Evolutionary conservation across 92 coral and sea anemone genomes (phyloP).

Genomic region (Porites cylindrica): DNA sequence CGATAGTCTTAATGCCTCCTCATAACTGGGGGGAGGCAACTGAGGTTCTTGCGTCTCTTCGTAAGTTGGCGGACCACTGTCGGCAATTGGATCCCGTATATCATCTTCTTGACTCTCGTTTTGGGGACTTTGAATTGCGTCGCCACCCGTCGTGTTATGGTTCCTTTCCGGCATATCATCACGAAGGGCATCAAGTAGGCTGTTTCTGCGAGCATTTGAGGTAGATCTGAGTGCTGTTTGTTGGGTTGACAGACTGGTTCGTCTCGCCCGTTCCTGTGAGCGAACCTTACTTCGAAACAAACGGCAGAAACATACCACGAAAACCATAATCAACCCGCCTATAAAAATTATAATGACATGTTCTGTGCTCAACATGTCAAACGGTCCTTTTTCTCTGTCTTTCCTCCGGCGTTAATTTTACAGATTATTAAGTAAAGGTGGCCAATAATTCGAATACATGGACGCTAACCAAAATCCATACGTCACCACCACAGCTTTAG

Average conservation of each 20-base stretch:
- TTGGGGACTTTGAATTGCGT: not conserved
- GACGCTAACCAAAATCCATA: no score
- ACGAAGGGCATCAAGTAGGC: no score
- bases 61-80: constrained; percentile 43
- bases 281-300: not conserved
- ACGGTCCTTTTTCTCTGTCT: not conserved
- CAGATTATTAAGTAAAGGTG: no score
- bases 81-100: constrained; percentile 16
- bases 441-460: no score
- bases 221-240: not conserved
- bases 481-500: no score
- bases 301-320: constrained; percentile 27
- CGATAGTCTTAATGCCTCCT: constrained; percentile 16
- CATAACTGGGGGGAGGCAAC: constrained; percentile 42
- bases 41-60: not conserved
- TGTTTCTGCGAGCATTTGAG: not conserved
- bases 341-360: not conserved
- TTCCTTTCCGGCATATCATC: not conserved
- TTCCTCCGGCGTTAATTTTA: not conserved
- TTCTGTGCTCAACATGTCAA: not conserved
- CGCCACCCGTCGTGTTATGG: not conserved
- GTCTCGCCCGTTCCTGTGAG: not conserved
- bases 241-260: not conserved
- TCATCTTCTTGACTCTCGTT: not conserved
- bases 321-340: not conserved